Evolutionary conservation across 2,888 invertebrate species (phyloP), one percentile per base, ranked within the genome.

Genomic region (Trisateles emortualis): DNA sequence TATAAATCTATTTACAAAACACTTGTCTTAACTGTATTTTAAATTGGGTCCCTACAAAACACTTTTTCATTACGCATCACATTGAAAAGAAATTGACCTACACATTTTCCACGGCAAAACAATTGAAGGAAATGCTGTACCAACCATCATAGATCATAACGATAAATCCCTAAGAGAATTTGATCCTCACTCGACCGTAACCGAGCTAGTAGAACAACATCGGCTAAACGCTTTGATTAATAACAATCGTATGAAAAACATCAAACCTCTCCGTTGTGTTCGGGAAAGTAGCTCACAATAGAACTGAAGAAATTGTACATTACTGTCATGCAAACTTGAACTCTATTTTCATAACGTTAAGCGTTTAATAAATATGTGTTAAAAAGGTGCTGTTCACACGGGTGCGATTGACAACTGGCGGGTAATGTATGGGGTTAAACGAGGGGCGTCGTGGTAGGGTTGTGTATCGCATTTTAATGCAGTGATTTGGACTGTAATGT

Each of bases 281-380:
- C 78, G 65, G 86, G 87, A 80, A 87, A 86, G 83, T 87, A 83
- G 77, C 74, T 79, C 72, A 86, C 79, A 68, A 86, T 79, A 59
- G 79, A 69, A 57, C 78, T 80, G 74, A 85, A 85, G 81, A 88
- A 85, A 79, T 84, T 84, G 76, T 86, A 81, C 88, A 91, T 88
- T 5, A 11, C 11, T 66, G 39, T n/a, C 45, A 64, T 57, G 43
- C 59, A 45, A 76, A 70, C 60, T 55, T 67, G 24, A 47, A 60
- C 71, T 53, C 47, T 74, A 71, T 50, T 59, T 11, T 38, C 3
- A 43, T 73, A 59, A 33, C 52, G 44, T 39, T 13, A 44, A 53
- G 16, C 36, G 36, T 58, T 58, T 50, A 8, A 3, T 24, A 36
- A 45, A 57, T 52, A 66, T 60, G 51, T 53, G 51, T 60, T 60